Conservation (phyloP, 2,797 vertebrate species). For the Masticophis lateralis region DNA sequence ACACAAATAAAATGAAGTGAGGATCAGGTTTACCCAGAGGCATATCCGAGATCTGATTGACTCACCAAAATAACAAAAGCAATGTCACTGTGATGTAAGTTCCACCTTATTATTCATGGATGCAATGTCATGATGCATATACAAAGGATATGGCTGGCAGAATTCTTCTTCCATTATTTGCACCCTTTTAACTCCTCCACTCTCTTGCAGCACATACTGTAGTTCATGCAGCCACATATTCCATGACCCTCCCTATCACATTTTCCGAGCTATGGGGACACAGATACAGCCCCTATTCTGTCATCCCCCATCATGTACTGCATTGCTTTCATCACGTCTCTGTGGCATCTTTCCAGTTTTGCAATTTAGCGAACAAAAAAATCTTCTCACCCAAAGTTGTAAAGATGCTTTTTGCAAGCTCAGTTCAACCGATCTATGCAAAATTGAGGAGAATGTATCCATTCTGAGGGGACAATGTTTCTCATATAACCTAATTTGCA, state of each 20-base stretch:
- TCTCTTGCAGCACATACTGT: neutral
- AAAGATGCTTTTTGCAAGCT: neutral
- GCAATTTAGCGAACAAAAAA: neutral
- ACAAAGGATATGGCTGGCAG: neutral
- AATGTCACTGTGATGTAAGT: neutral
- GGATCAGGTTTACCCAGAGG: neutral
- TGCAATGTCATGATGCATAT: neutral
- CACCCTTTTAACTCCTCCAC: neutral
- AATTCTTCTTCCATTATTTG: neutral
- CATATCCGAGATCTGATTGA: neutral
- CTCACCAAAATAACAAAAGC: neutral
- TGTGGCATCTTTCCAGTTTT: neutral
- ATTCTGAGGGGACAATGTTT: neutral
- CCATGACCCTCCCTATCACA: neutral
- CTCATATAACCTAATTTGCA: neutral
- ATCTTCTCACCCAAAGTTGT: neutral
- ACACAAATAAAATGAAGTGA: neutral
- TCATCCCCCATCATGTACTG: neutral
- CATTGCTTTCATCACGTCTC: neutral
- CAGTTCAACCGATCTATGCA: neutral
- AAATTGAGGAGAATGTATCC: neutral
- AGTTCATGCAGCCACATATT: neutral
- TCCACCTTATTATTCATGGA: neutral
- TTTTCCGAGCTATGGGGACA: neutral
- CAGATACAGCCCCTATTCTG: neutral